phyloP scores from a whole-genome alignment of 1,140 invertebrate species.

The Physella acuta region DNA sequence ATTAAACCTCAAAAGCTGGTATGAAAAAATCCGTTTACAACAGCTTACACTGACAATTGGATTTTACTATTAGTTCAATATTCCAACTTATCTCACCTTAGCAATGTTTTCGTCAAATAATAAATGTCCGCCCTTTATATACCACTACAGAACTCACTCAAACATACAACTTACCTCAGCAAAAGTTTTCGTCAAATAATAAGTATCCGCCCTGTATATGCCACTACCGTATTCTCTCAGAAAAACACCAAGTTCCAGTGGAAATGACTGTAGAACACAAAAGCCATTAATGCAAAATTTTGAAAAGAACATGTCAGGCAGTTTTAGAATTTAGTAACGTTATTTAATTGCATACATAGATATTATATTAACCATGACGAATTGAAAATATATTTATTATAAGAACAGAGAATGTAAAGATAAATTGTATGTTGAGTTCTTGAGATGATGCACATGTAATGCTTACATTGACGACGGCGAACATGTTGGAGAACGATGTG shows the following conservation, averaged over 20 bases:
- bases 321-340: neutral
- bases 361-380: no score
- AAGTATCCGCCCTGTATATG: slow-evolving; percentile 89
- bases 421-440: no score
- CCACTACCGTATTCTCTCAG: slow-evolving; percentile 87
- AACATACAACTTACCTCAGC: slow-evolving; percentile 82
- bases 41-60: no score
- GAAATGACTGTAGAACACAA: slow-evolving; percentile 80
- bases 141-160: no score
- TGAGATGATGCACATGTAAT: no score
- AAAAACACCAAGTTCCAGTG: slow-evolving; percentile 87
- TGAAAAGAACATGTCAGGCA: neutral
- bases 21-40: no score
- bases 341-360: neutral
- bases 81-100: no score
- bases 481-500: slow-evolving; percentile 65
- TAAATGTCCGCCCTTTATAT: no score
- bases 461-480: slow-evolving; percentile 55
- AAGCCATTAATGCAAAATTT: neutral
- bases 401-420: no score
- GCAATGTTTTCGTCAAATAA: no score
- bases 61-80: no score
- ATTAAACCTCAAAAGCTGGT: no score
- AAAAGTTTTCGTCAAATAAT: slow-evolving; percentile 88
- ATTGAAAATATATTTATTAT: neutral